Evolutionary conservation across 2,888 invertebrate species (phyloP).

Genomic region (Synergus gifuensis): DNA sequence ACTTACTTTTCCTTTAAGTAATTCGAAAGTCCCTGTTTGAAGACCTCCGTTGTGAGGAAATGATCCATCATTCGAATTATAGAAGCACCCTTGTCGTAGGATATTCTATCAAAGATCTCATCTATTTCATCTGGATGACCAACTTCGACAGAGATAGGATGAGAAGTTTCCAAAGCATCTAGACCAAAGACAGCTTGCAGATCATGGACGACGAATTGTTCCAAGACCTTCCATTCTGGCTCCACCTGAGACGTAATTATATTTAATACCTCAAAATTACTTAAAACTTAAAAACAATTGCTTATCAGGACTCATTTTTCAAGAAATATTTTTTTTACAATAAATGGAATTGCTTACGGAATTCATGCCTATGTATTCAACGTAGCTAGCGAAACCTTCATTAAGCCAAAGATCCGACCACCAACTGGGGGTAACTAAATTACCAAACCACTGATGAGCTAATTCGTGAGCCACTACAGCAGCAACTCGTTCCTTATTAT

Average conservation of each 20-base stretch:
- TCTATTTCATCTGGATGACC: constrained; percentile 79
- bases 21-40: constrained; percentile 72
- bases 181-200: constrained; percentile 75
- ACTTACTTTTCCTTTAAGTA: constrained; percentile 65
- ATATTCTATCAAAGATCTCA: constrained; percentile 64
- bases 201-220: constrained; percentile 77
- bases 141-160: constrained; percentile 73
- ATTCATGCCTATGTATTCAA: constrained; percentile 82
- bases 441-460: constrained; percentile 91
- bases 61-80: constrained; percentile 95
- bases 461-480: constrained; percentile 88
- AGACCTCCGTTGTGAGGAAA: constrained; percentile 88
- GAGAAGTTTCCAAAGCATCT: constrained; percentile 78
- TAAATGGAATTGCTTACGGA: constrained; percentile 79
- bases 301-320: no score
- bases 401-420: constrained; percentile 88
- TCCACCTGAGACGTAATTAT: constrained; percentile 66
- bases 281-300: neutral
- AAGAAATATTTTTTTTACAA: neutral
- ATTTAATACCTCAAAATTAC: neutral
- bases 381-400: constrained; percentile 87
- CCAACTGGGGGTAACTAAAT: constrained; percentile 87
- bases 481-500: constrained; percentile 82
- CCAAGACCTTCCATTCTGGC: constrained; percentile 77
- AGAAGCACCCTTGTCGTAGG: constrained; percentile 71